Evolutionary conservation across 1,140 invertebrate species (phyloP).

Genomic region (Diorhabda elongata): DNA sequence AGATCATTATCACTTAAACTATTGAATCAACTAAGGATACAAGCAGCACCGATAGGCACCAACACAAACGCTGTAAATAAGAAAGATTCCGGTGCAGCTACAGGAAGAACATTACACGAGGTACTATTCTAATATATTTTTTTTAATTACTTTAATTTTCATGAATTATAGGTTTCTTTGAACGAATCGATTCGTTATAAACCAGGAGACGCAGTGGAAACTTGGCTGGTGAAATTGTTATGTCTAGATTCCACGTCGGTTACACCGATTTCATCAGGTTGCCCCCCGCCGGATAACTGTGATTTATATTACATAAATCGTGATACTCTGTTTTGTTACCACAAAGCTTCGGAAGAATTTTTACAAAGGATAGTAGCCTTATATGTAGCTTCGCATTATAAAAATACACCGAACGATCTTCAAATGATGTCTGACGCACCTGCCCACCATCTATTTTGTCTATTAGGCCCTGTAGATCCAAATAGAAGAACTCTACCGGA

Average conservation of each 20-base stretch:
- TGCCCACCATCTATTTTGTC: slow-evolving; percentile 94
- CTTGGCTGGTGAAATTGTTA: slow-evolving; percentile 87
- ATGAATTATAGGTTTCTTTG: slow-evolving; percentile 59
- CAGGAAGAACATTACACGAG: slow-evolving; percentile 53
- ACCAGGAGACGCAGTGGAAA: slow-evolving; percentile 81
- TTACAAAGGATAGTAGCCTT: slow-evolving; percentile 88
- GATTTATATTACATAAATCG: slow-evolving; percentile 89
- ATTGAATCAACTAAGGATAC: slow-evolving; percentile 79
- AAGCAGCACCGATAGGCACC: slow-evolving; percentile 50
- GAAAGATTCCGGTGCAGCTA: slow-evolving; percentile 48
- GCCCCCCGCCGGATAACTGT: slow-evolving; percentile 83
- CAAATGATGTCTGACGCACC: slow-evolving; percentile 99
- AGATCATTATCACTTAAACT: slow-evolving; percentile 93
- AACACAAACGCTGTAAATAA: slow-evolving; percentile 49
- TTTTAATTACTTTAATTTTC: background rate
- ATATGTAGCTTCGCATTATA: slow-evolving; percentile 97
- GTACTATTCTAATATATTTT: slow-evolving; percentile 33
- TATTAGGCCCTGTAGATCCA: slow-evolving; percentile 80
- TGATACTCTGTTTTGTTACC: slow-evolving; percentile 96
- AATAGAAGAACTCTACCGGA: slow-evolving; percentile 76
- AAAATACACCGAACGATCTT: slow-evolving; percentile 98
- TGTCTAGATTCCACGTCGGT: slow-evolving; percentile 82
- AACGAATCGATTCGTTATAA: slow-evolving; percentile 96
- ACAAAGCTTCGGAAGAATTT: slow-evolving; percentile 93
- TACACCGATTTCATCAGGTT: slow-evolving; percentile 64